phyloP scores from a whole-genome alignment of 1,140 invertebrate genomes.

The Euborellia annulipes region DNA sequence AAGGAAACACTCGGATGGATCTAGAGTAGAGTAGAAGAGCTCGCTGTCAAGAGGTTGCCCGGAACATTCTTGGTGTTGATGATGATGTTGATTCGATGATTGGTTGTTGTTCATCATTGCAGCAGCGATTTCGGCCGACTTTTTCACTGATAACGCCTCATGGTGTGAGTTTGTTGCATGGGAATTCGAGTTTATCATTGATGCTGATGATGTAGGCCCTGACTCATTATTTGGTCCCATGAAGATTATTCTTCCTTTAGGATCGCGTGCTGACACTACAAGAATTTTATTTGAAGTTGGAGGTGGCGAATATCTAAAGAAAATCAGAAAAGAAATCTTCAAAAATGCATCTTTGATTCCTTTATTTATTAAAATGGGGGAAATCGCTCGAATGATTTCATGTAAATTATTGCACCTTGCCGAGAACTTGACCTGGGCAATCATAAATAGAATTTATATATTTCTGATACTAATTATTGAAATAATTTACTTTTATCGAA shows the following conservation, averaged over 20 bases:
- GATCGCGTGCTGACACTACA: conserved; percentile 36
- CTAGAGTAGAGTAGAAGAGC: conserved; percentile 22
- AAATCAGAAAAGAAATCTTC: too few species aligned
- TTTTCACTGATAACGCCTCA: conserved; percentile 67
- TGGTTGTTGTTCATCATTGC: conserved; percentile 55
- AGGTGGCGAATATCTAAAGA: too few species aligned
- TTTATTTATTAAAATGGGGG: too few species aligned
- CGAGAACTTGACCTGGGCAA: too few species aligned
- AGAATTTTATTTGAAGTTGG: conserved; percentile 27
- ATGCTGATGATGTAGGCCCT: too few species aligned
- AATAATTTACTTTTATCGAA: too few species aligned
- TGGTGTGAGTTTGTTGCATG: conserved; percentile 27
- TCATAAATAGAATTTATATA: too few species aligned
- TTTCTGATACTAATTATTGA: too few species aligned
- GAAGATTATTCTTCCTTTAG: conserved; percentile 30
- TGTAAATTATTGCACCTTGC: too few species aligned
- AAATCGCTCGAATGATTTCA: too few species aligned
- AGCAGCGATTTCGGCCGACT: conserved; percentile 73
- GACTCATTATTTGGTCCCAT: conserved; percentile 9
- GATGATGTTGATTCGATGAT: conserved; percentile 20
- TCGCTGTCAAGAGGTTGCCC: conserved; percentile 7
- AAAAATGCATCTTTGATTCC: too few species aligned
- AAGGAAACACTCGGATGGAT: conserved; percentile 13
- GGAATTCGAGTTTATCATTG: too few species aligned
- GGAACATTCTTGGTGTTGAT: neutral